phyloP scores from a whole-genome alignment of 2,797 vertebrate species.

The Myotis vivesi region DNA sequence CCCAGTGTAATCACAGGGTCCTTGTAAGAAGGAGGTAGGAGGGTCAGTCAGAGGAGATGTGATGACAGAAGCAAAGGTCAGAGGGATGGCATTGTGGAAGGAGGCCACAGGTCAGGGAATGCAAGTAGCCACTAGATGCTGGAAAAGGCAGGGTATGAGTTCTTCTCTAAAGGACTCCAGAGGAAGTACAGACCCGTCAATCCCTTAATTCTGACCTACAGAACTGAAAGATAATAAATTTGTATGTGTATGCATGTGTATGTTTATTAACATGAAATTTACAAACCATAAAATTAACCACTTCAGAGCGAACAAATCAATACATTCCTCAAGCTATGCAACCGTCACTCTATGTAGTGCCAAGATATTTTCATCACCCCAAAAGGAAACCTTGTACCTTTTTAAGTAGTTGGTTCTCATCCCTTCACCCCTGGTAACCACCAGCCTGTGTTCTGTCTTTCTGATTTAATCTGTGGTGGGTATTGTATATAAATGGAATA shows the following conservation, averaged over 20 bases:
- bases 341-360: neutral
- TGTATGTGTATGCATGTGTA: too few species aligned
- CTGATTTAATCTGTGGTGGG: neutral
- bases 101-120: neutral
- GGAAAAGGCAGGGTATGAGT: neutral
- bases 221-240: neutral
- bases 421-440: neutral
- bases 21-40: neutral
- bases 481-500: neutral
- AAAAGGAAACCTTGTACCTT: neutral
- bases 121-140: neutral
- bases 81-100: neutral
- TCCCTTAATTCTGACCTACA: neutral
- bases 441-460: neutral
- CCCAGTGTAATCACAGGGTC: neutral
- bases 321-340: neutral
- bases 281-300: neutral
- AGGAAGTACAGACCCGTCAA: neutral
- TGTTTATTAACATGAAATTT: neutral
- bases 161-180: too few species aligned
- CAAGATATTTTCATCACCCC: neutral
- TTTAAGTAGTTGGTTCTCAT: neutral
- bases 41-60: neutral
- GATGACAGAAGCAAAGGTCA: neutral
- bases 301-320: neutral